Conservation (phyloP, 2,113 vertebrate species). For the Ameiurus melas region DNA sequence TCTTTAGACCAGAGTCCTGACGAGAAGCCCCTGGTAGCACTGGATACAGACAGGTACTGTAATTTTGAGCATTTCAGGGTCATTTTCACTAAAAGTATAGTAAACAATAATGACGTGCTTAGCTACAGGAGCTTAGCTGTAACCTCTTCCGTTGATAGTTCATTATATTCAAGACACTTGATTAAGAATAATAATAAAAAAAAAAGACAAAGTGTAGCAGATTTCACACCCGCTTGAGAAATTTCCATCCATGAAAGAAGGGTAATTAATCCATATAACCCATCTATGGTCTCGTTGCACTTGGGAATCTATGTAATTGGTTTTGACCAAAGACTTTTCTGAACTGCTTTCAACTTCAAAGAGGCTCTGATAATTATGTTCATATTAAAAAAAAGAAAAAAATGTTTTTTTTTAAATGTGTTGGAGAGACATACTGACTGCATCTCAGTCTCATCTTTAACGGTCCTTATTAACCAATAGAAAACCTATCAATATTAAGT, state of each 20-base stretch:
- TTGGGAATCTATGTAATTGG: constrained; percentile 4
- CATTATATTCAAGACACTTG: not conserved
- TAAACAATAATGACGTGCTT: not conserved
- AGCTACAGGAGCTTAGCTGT: not conserved
- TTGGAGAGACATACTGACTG: not conserved
- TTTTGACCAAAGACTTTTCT: not conserved
- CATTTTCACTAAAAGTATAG: not conserved
- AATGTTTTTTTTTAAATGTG: not conserved
- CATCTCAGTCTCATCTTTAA: not conserved
- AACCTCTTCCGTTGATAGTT: not conserved
- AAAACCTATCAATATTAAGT: not conserved
- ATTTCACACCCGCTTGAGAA: not conserved
- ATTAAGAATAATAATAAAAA: not conserved
- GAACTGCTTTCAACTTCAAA: not conserved
- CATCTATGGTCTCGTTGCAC: not conserved
- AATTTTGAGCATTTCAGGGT: not conserved
- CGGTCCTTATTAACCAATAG: not conserved
- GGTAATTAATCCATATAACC: not conserved
- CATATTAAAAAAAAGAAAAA: not conserved
- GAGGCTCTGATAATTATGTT: not conserved
- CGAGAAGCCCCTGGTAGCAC: constrained; percentile 94
- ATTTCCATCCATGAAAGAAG: constrained; percentile 18
- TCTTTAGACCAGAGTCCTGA: constrained; percentile 97
- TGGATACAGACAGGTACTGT: constrained; percentile 97
- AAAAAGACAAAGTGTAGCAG: not conserved